phyloP scores from a whole-genome alignment of 1,140 invertebrate genomes.

The Hycleus phaleratus region DNA sequence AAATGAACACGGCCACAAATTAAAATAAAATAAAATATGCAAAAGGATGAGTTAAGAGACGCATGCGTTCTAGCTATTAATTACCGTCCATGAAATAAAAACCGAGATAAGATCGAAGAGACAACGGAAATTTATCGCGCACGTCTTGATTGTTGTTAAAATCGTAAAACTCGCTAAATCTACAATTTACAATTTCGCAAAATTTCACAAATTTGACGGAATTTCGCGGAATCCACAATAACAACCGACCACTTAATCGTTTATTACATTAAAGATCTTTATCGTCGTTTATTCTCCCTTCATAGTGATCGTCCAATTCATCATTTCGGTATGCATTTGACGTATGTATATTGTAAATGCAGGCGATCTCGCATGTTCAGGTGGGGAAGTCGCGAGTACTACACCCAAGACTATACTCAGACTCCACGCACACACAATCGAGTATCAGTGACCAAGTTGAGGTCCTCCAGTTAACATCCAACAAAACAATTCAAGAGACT shows the following conservation, averaged over 20 bases:
- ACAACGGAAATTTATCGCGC: no score
- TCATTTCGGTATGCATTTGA: constrained; percentile 27
- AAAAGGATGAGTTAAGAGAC: constrained; percentile 17
- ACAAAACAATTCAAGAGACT: constrained; percentile 7
- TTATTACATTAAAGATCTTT: constrained; percentile 23
- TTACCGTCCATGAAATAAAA: constrained; percentile 20
- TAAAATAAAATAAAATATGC: background rate
- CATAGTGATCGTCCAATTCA: constrained; percentile 32
- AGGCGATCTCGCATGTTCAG: constrained; percentile 25
- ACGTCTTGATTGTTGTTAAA: no score
- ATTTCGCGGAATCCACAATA: no score
- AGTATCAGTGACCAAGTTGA: constrained; percentile 29
- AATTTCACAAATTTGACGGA: no score
- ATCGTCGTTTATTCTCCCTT: constrained; percentile 32
- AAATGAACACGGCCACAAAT: background rate
- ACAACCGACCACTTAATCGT: constrained; percentile 25
- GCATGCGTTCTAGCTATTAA: constrained; percentile 18
- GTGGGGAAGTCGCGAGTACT: constrained; percentile 21
- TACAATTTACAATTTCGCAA: no score
- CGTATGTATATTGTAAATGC: constrained; percentile 22
- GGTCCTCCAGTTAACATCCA: constrained; percentile 16
- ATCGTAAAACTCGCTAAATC: no score
- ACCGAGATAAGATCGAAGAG: constrained; percentile 16
- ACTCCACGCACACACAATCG: background rate
- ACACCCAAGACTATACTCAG: background rate